Evolutionary conservation across 2,888 invertebrate species (phyloP).

Genomic region (Drosophila pseudotalamancana): DNA sequence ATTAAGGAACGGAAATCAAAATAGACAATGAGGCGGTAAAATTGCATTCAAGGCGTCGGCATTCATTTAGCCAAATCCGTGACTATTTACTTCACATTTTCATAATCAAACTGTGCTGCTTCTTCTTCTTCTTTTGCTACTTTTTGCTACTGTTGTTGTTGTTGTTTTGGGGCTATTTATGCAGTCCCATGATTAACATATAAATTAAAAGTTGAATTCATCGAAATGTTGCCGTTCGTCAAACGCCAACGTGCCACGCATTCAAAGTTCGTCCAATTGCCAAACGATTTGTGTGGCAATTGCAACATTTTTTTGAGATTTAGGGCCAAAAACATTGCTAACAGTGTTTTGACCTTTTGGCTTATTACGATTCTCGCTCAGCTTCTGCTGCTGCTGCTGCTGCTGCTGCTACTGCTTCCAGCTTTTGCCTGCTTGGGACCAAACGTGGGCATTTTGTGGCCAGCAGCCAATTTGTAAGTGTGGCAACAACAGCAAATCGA

Average conservation of each 20-base stretch:
- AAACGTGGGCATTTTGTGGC: constrained; percentile 67
- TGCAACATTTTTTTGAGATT: constrained; percentile 20
- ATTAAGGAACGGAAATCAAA: constrained; percentile 61
- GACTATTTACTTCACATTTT: constrained; percentile 35
- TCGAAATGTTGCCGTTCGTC: constrained; percentile 30
- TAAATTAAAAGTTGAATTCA: constrained; percentile 67
- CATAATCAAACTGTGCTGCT: constrained; percentile 26
- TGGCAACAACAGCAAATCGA: constrained; percentile 61
- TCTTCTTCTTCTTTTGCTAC: constrained; percentile 1
- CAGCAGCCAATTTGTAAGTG: constrained; percentile 70
- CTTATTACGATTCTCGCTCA: constrained; percentile 51
- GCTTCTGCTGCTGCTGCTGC: constrained; percentile 10
- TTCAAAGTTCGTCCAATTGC: constrained; percentile 27
- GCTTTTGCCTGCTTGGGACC: constrained; percentile 19
- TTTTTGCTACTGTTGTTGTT: background rate
- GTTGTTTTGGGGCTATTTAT: constrained; percentile 37
- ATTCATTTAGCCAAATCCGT: constrained; percentile 20
- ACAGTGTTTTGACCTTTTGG: constrained; percentile 66
- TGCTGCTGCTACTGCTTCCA: constrained; percentile 13
- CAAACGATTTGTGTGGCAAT: constrained; percentile 17
- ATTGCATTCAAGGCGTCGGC: constrained; percentile 39
- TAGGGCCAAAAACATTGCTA: too few relatives aligned
- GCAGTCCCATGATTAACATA: constrained; percentile 60
- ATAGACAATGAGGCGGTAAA: constrained; percentile 53
- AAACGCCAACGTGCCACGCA: constrained; percentile 47